Percentiles rank a stretch among this genome's conserved stretches.
Conservation (phyloP, 2,113 vertebrate genomes). For the Clarias gariepinus region DNA sequence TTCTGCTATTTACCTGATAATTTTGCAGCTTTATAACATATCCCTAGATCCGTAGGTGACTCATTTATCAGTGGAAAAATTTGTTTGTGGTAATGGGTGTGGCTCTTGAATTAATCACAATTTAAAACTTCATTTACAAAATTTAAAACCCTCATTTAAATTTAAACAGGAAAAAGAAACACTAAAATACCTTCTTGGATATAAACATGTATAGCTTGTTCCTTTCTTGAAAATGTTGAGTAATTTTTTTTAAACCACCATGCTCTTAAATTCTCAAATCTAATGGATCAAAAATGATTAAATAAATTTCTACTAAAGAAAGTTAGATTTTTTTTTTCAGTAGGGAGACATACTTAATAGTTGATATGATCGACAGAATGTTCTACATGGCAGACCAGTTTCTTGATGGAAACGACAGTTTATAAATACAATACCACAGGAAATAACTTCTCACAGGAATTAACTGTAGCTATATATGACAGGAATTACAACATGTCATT, state of each 20-base stretch:
- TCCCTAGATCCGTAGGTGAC: neutral
- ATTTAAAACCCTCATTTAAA: neutral
- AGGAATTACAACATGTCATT: neutral
- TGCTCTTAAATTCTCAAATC: neutral
- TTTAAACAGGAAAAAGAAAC: neutral
- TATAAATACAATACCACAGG: neutral
- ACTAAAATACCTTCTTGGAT: neutral
- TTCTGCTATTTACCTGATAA: neutral
- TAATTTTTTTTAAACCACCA: neutral
- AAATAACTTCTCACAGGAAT: neutral
- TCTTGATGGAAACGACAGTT: neutral
- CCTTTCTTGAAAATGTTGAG: neutral
- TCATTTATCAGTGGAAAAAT: neutral
- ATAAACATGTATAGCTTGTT: neutral
- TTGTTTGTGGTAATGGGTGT: neutral
- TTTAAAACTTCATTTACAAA: neutral
- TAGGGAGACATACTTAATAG: neutral
- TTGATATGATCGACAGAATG: neutral
- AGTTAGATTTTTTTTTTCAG: no score
- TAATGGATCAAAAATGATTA: neutral
- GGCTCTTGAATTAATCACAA: neutral
- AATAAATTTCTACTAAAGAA: neutral
- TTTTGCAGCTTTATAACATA: neutral
- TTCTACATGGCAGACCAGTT: neutral
- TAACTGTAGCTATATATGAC: neutral